Conservation (phyloP, 2,888 invertebrate genomes). For the Alcis repandata region DNA sequence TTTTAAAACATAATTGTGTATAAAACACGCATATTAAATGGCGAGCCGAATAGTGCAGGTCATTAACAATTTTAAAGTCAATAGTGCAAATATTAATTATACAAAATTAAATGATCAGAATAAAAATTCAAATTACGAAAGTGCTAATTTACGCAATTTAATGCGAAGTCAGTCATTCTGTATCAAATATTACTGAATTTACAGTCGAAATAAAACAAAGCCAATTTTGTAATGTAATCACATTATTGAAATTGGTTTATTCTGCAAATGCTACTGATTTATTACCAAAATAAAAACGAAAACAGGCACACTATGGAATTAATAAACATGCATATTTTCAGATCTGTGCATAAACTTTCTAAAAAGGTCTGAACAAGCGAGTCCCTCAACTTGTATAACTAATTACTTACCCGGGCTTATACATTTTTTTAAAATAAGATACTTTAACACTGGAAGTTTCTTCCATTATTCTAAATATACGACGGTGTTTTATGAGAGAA, state of each 20-base stretch:
- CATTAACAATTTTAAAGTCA: no score
- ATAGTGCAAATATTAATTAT: no score
- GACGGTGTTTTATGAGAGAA: background rate
- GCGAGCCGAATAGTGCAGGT: background rate
- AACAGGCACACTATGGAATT: slow-evolving; percentile 2
- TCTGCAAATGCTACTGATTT: background rate
- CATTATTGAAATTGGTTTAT: slow-evolving; percentile 9
- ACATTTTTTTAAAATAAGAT: background rate
- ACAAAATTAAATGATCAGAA: background rate
- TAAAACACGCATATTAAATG: background rate
- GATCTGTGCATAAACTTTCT: slow-evolving; percentile 27
- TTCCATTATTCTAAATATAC: background rate
- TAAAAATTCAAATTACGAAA: background rate
- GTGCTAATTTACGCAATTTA: background rate
- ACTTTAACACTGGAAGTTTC: background rate
- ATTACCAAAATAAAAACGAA: slow-evolving; percentile 4
- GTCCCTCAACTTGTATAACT: background rate
- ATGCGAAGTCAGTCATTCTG: background rate
- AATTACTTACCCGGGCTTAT: background rate
- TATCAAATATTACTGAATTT: background rate
- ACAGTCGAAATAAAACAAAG: background rate
- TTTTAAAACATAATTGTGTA: background rate
- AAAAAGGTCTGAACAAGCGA: slow-evolving; percentile 10
- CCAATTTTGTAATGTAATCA: background rate
- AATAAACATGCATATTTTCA: slow-evolving; percentile 11